Base-by-base conservation (phyloP, 2,113 vertebrate genomes). In the Indicator indicator region DNA sequence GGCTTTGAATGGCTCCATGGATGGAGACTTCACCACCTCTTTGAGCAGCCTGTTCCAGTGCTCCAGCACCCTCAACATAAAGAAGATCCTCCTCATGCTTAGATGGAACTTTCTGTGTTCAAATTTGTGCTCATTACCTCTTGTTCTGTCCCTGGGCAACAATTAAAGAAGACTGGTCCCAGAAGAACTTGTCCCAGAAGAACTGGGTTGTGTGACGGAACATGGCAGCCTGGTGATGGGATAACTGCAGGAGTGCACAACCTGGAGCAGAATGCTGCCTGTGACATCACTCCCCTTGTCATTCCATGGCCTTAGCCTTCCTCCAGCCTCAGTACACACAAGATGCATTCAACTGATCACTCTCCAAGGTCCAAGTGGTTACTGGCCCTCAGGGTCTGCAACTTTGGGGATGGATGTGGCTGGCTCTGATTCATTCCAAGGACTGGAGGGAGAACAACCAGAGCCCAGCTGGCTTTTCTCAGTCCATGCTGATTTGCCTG, bases 201-300 rank as follows among this genome's bases (percentile, higher is more conserved):
- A 46, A 17, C 21, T 6, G 59, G 10, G 54, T 7, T 0, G 1
- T 52, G 55, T n/a, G 67, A 21, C 14, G 60, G 65, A 27, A 14
- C 5, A 1, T 12, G 40, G 27, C 30, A 60, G 28, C 30, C 5
- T 0, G 1, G 30, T 33, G 42, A 3, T 0, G 2, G 9, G 13
- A 5, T 30, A 54, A 1, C 62, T 33, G 8, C 55, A 42, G 79
- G 40, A 58, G 11, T 9, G 26, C 11, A 27, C 19, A 59, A 7
- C 46, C 46, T 65, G 64, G 44, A 73, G 75, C 14, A 8, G 42
- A 0, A 3, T 1, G 5, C 18, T 26, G 62, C 33, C 7, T 16
- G 58, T 20, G 63, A 16, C 38, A 58, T 56, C 4, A 0, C 24
- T 78, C 0, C 59, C 71, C 63, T 38, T 44, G 71, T 79, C 55